phyloP scores from a whole-genome alignment of 2,797 vertebrate genomes.

The Sebastes ruberrimus region DNA sequence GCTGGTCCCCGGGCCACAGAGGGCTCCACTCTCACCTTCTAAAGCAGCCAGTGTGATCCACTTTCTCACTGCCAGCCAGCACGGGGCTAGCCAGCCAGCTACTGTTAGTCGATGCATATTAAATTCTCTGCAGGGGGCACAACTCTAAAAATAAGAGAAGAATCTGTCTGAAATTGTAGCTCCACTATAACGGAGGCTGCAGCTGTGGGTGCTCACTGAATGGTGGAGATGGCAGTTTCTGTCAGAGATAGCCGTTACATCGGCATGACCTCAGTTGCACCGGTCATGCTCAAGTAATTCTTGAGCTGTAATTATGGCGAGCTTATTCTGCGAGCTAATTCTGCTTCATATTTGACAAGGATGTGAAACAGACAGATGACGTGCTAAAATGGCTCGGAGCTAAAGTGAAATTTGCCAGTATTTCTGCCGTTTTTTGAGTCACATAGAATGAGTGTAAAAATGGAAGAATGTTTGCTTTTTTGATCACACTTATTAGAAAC shows the following conservation, averaged over 20 bases:
- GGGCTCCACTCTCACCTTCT: slow-evolving; percentile 45
- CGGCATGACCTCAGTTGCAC: slow-evolving; percentile 51
- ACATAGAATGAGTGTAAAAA: not conserved
- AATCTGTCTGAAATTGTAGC: slow-evolving; percentile 71
- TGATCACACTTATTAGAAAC: not conserved
- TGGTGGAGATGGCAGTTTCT: slow-evolving; percentile 34
- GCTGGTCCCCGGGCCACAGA: slow-evolving; percentile 30
- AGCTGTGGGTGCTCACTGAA: slow-evolving; percentile 55
- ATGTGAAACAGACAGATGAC: not conserved
- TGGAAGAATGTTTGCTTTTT: not conserved
- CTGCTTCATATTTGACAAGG: slow-evolving; percentile 1
- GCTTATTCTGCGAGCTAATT: slow-evolving; percentile 4
- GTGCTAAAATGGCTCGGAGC: not conserved
- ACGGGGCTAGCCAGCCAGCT: slow-evolving; percentile 30
- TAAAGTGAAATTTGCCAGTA: not conserved
- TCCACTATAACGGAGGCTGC: slow-evolving; percentile 53
- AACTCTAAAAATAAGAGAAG: slow-evolving; percentile 78
- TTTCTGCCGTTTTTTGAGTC: not conserved
- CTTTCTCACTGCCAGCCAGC: slow-evolving; percentile 53
- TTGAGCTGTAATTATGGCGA: not conserved
- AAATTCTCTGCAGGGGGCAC: slow-evolving; percentile 75
- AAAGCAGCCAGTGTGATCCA: slow-evolving; percentile 43
- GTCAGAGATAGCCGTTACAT: slow-evolving; percentile 27
- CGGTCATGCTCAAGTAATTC: slow-evolving; percentile 3
- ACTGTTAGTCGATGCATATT: slow-evolving; percentile 71